These are phyloP conservation scores for Nannoperca australis DNA, from an alignment of 2,797 vertebrate genomes.

Conservation along the genomic window DNA sequence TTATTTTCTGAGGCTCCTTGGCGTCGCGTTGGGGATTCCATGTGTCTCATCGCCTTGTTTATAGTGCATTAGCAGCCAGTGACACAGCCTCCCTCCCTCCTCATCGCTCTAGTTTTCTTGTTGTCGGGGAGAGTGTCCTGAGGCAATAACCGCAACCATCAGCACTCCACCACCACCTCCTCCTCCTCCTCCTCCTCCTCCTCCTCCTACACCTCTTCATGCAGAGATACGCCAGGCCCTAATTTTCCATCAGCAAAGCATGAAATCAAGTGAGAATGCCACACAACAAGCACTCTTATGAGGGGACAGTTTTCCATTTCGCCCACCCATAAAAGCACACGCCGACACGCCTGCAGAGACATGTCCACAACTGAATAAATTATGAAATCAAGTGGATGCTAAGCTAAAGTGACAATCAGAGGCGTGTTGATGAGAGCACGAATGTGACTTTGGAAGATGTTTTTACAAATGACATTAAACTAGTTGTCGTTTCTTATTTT, in stretches of 20 bases:
- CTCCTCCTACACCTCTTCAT: conserved; percentile 91
- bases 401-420: conserved; percentile 74
- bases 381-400: conserved; percentile 83
- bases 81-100: conserved; percentile 93
- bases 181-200: conserved; percentile 85
- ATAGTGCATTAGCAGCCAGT: conserved; percentile 96
- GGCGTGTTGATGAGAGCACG: conserved; percentile 64
- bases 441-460: conserved; percentile 63
- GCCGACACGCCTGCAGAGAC: conserved; percentile 40
- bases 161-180: conserved; percentile 69
- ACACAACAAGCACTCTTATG: conserved; percentile 92
- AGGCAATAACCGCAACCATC: conserved; percentile 93
- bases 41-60: conserved; percentile 90
- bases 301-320: conserved; percentile 84
- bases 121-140: conserved; percentile 96
- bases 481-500: conserved; percentile 23
- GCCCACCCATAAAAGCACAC: conserved; percentile 55
- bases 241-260: conserved; percentile 99
- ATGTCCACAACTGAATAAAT: conserved; percentile 89
- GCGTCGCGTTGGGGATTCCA: conserved; percentile 89
- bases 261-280: conserved; percentile 96
- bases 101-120: conserved; percentile 92
- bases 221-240: conserved; percentile 92
- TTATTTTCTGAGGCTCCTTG: conserved; percentile 75
- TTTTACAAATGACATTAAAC: conserved; percentile 45